These are phyloP conservation scores for Macrophya alboannulata DNA, from an alignment of 2,888 invertebrate species.

Conservation along the genomic window DNA sequence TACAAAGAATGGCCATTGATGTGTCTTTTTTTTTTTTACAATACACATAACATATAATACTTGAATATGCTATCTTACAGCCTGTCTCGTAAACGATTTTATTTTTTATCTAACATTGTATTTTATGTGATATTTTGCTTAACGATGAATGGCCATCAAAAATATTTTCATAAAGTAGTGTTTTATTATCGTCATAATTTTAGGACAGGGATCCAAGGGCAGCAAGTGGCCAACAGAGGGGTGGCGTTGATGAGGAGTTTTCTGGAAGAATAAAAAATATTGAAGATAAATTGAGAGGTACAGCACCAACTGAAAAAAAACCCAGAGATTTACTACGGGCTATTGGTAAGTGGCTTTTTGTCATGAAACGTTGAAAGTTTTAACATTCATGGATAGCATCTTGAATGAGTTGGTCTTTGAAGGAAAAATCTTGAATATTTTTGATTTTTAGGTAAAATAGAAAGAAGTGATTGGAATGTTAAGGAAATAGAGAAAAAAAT, in stretches of 20 bases:
- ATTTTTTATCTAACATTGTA: slow-evolving; percentile 37
- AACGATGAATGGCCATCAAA: background rate
- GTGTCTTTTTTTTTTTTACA: slow-evolving; percentile 20
- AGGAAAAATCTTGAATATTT: background rate
- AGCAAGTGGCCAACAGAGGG: slow-evolving; percentile 75
- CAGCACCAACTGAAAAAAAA: slow-evolving; percentile 86
- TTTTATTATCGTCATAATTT: slow-evolving; percentile 58
- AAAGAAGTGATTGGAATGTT: slow-evolving; percentile 95
- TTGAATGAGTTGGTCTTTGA: background rate
- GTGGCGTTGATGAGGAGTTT: slow-evolving; percentile 82
- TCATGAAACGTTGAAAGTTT: slow-evolving; percentile 1
- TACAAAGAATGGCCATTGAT: slow-evolving; percentile 30
- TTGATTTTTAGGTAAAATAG: slow-evolving; percentile 86
- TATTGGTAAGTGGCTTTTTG: slow-evolving; percentile 82
- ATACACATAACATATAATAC: slow-evolving; percentile 7
- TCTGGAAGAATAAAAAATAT: slow-evolving; percentile 87
- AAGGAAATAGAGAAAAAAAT: slow-evolving; percentile 95
- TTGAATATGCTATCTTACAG: slow-evolving; percentile 23
- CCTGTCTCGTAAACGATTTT: slow-evolving; percentile 18
- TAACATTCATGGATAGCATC: background rate
- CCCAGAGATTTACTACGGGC: slow-evolving; percentile 93
- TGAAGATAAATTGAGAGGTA: slow-evolving; percentile 89
- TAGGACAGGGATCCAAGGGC: slow-evolving; percentile 80
- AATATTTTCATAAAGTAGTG: background rate
- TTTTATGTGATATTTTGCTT: slow-evolving; percentile 36